Base-by-base conservation (phyloP, 1,140 invertebrate species). In the Hypothenemus hampei region DNA sequence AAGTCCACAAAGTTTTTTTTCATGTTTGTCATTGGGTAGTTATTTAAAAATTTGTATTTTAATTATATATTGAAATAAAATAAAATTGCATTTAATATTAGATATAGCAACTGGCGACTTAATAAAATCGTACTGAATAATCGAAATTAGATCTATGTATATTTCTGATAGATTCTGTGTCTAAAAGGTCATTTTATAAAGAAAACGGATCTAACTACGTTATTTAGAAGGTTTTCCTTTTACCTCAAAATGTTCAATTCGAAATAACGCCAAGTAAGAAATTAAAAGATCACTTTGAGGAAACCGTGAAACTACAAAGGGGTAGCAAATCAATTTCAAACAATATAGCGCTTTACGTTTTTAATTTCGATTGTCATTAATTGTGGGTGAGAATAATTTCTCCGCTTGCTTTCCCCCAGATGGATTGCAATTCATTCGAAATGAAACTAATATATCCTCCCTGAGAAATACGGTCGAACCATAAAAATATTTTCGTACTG, bases 361-460 rank as follows among this genome's bases (percentile, higher is more conserved):
- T 69, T 69, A 67, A 69, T 69, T 69, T 66, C 65, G 62, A 64
- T 65, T 62, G 64, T 60, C 67, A 69, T 67, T 67, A 69, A 69
- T 69, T 67, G 65, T 61, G 65, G 64, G 65, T 58, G 59, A 61
- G 59, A 61, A 61, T 58, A 55, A 58, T 61, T 64, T 61, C 59
- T 62, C 62, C 57, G 61, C 54, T 63, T 44, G 39, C 31, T 29
- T 46, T 43, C 54, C 46, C 60, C 55, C 55, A 61, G 59, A 62
- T 60, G 59, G 59, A 66, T 66, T 65, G 66, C 67, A 60, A 66
- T 63, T 64, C 61, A 67, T 64, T 64, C 66, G 60, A 69, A 69
- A 69, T 68, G 68, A 69, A 69, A 69, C 66, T 68, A 69, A 69
- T 69, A 69, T 69, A 69, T 69, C 61, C 63, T 62, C 55, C 41